These are phyloP conservation scores for Anthophora plumipes DNA, from an alignment of 2,888 invertebrate genomes.

Conservation along the genomic window DNA sequence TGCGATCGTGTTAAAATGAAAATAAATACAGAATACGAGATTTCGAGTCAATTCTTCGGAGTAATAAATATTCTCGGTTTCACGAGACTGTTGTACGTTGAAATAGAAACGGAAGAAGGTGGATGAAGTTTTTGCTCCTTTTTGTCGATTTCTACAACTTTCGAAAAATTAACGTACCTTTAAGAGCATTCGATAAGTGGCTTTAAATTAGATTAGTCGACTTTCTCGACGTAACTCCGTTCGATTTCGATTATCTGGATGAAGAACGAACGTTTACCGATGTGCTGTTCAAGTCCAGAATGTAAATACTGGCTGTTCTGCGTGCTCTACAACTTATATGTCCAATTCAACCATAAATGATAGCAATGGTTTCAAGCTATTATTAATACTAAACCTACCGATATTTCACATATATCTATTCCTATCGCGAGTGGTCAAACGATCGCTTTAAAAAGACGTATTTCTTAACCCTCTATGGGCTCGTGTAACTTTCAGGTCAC, in stretches of 20 bases:
- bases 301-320: no score
- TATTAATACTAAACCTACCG: no score
- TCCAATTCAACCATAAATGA: no score
- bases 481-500: no score
- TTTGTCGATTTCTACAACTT: slow-evolving; percentile 1
- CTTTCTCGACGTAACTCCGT: slow-evolving; percentile 37
- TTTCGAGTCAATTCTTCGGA: not conserved
- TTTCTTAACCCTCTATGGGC: no score
- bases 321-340: no score
- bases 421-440: no score
- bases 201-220: slow-evolving; percentile 43
- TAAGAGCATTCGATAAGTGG: slow-evolving; percentile 21
- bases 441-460: no score
- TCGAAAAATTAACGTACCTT: slow-evolving; percentile 31
- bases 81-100: not conserved
- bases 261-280: slow-evolving; percentile 35
- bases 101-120: not conserved
- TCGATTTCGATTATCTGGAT: slow-evolving; percentile 49
- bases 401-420: no score
- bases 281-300: no score
- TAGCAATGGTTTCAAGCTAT: no score
- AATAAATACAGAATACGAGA: not conserved
- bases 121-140: not conserved
- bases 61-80: not conserved
- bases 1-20: not conserved